These are phyloP conservation scores for Daktulosphaira vitifoliae DNA, from an alignment of 1,140 invertebrate genomes.

Conservation along the genomic window DNA sequence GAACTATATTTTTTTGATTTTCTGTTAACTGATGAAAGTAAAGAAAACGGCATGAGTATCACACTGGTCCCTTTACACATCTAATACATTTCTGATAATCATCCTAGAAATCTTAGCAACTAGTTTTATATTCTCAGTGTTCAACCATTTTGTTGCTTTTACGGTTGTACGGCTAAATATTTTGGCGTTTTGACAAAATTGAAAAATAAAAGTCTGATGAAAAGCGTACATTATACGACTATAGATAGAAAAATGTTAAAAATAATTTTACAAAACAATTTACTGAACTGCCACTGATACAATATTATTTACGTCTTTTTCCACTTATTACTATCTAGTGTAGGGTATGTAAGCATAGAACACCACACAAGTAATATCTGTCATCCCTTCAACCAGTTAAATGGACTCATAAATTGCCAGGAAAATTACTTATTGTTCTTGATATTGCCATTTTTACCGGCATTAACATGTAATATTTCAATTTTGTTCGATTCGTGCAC, in stretches of 20 bases:
- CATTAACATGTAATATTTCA: neutral
- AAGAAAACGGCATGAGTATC: too few species aligned
- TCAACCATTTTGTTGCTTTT: neutral
- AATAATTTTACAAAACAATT: conserved; percentile 9
- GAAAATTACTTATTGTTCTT: conserved; percentile 13
- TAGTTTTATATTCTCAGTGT: neutral
- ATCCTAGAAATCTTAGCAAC: conserved; percentile 6
- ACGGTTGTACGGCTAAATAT: neutral
- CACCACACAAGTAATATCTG: conserved; percentile 7
- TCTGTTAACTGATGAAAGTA: too few species aligned
- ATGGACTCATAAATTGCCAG: conserved; percentile 9
- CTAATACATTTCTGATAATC: conserved; percentile 20
- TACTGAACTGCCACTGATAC: neutral
- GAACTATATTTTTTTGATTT: too few species aligned
- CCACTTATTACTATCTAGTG: too few species aligned
- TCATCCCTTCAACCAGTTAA: conserved; percentile 16
- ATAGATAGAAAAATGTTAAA: neutral
- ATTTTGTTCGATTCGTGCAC: too few species aligned
- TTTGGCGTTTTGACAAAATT: conserved; percentile 21
- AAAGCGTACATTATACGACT: neutral
- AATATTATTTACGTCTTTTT: too few species aligned
- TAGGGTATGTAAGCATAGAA: neutral
- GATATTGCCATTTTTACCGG: neutral
- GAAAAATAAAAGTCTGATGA: neutral
- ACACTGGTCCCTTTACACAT: too few species aligned